phyloP scores from a whole-genome alignment of 92 coral and sea anemone genomes.

The Porites evermanni region DNA sequence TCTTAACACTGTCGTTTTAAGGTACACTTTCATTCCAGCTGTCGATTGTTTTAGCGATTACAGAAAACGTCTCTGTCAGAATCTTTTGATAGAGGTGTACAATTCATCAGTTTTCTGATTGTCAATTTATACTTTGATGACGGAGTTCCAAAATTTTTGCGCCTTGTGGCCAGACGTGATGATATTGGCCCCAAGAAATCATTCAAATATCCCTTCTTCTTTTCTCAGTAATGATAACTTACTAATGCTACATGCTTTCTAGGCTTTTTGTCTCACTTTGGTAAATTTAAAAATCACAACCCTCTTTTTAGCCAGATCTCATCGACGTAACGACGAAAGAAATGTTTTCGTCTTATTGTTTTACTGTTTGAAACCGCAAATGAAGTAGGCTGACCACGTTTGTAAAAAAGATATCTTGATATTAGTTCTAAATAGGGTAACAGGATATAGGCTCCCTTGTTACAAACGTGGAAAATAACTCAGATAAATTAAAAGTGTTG shows the following conservation, averaged over 20 bases:
- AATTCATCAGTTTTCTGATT: background rate
- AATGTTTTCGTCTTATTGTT: constrained; percentile 10
- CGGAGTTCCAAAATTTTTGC: constrained; percentile 12
- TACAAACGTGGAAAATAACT: background rate
- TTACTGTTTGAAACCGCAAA: constrained; percentile 32
- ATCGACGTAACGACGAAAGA: background rate
- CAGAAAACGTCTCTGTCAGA: background rate
- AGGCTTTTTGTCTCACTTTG: background rate
- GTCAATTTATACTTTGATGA: background rate
- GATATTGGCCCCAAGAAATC: constrained; percentile 6
- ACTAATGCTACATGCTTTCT: background rate
- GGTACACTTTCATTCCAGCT: too few relatives aligned
- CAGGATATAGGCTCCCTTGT: background rate
- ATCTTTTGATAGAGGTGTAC: background rate
- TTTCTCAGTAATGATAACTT: too few relatives aligned
- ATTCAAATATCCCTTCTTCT: background rate
- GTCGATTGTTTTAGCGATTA: background rate
- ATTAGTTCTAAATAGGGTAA: background rate
- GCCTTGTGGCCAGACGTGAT: background rate
- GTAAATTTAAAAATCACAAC: background rate
- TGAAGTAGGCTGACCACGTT: constrained; percentile 13
- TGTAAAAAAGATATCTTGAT: background rate
- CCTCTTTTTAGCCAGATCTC: background rate
- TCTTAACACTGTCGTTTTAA: too few relatives aligned
- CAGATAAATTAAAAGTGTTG: too few relatives aligned